Conservation (phyloP, 2,113 vertebrate genomes). For the Pachycephala philippinensis region DNA sequence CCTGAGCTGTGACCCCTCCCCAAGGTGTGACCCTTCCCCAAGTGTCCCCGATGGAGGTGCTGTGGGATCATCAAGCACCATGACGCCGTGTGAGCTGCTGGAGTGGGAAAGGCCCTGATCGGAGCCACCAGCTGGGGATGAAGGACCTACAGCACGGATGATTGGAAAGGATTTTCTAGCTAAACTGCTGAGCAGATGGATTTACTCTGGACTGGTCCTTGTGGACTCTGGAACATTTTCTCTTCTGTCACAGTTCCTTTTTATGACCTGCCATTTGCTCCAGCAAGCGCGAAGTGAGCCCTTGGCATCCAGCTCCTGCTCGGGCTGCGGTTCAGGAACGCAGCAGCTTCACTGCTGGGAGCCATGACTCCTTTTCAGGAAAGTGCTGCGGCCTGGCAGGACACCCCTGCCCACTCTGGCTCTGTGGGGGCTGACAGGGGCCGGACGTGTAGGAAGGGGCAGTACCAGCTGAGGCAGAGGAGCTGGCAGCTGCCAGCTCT, state of each 20-base stretch:
- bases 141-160: not conserved
- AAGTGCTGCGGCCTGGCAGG: not conserved
- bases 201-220: constrained; percentile 50
- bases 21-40: accelerated
- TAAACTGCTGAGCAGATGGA: constrained; percentile 62
- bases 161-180: constrained; percentile 31
- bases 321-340: not conserved
- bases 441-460: not conserved
- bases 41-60: accelerated
- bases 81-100: accelerated
- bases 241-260: constrained; percentile 51
- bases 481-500: not conserved
- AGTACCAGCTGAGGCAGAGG: not conserved
- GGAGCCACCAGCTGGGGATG: not conserved
- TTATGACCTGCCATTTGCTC: constrained; percentile 56
- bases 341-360: accelerated
- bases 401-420: not conserved
- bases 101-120: not conserved
- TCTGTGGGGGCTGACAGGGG: not conserved
- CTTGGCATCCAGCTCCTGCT: not conserved
- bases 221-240: constrained; percentile 57
- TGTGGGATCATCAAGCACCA: not conserved
- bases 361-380: not conserved
- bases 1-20: not conserved
- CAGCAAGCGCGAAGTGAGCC: constrained; percentile 29